phyloP scores from a whole-genome alignment of 2,113 vertebrate species.

The Chunga burmeisteri region DNA sequence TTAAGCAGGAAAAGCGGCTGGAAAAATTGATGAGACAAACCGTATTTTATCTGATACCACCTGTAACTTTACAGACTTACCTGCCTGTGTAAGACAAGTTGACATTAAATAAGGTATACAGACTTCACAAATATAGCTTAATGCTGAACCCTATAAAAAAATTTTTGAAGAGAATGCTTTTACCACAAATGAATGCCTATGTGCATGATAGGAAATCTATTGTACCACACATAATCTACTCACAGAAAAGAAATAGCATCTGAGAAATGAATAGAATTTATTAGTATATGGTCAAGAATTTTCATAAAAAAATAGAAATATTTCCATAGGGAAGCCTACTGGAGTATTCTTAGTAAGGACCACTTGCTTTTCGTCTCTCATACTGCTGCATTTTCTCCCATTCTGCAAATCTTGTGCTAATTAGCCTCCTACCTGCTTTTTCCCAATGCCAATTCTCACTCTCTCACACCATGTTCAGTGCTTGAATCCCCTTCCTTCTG shows the following conservation, averaged over 20 bases:
- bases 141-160: not conserved
- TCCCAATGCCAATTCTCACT: conserved; percentile 37
- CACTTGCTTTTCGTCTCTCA: not conserved
- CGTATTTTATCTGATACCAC: not conserved
- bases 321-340: not conserved
- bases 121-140: not conserved
- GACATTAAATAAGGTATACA: not conserved
- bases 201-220: not conserved
- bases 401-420: conserved; percentile 19
- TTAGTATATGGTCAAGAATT: not conserved
- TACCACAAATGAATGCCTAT: not conserved
- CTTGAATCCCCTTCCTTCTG: conserved; percentile 59
- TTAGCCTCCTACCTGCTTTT: conserved; percentile 59
- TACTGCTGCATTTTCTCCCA: not conserved
- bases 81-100: not conserved
- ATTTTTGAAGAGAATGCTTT: not conserved
- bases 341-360: not conserved
- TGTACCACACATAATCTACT: not conserved
- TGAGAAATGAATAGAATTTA: not conserved
- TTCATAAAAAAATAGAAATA: not conserved
- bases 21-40: not conserved
- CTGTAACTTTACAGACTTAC: not conserved
- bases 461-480: conserved; percentile 43
- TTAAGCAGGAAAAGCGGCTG: not conserved
- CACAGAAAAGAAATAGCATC: not conserved